Conservation (phyloP, 2,888 invertebrate species). For the Cremastinae sp. region DNA sequence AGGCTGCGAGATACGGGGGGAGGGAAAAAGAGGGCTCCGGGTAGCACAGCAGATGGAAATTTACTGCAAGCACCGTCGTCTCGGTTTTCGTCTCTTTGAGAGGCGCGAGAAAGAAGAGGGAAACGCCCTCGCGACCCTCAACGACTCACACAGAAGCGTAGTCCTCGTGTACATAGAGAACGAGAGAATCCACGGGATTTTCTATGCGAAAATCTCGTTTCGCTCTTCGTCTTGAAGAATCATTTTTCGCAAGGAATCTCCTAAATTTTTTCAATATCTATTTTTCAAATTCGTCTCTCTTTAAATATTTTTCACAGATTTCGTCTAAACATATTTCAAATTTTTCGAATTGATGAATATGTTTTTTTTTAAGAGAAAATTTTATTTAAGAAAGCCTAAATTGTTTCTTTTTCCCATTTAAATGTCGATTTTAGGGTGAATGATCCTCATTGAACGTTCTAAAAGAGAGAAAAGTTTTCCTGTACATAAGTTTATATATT, state of each 20-base stretch:
- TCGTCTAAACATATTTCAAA: no score
- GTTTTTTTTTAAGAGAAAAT: no score
- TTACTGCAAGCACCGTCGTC: constrained; percentile 35
- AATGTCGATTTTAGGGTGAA: no score
- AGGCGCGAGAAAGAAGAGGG: constrained; percentile 47
- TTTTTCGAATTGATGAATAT: no score
- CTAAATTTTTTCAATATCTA: no score
- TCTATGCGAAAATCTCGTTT: neutral
- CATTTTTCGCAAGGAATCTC: no score
- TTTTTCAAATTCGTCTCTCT: no score
- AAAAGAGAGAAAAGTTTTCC: neutral
- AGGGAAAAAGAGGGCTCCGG: constrained; percentile 15
- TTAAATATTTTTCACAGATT: no score
- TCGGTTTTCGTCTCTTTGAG: constrained; percentile 25
- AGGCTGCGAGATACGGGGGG: neutral
- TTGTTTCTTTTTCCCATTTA: no score
- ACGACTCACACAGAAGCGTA: constrained; percentile 16
- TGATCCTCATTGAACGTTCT: neutral
- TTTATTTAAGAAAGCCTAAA: no score
- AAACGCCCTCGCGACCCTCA: constrained; percentile 50
- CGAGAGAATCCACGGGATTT: neutral
- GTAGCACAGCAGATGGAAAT: constrained; percentile 37
- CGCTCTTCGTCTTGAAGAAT: no score
- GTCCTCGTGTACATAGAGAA: neutral
- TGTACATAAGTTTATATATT: neutral